A percentile compares a stretch with the other conserved stretches of the same genome.
Evolutionary conservation across 2,888 invertebrate genomes (phyloP).

Genomic region (Ditula angustiorana): DNA sequence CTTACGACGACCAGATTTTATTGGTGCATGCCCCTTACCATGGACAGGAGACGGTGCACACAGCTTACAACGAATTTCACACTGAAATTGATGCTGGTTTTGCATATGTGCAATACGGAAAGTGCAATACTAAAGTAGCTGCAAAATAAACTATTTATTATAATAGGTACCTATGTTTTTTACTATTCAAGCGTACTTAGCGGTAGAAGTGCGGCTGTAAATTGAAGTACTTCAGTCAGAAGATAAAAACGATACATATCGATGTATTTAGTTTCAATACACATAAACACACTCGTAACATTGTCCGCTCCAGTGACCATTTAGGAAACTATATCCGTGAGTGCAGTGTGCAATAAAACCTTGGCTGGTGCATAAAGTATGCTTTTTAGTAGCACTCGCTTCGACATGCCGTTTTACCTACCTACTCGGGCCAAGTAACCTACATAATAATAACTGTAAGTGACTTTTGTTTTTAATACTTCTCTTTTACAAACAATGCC

Average conservation of each 20-base stretch:
- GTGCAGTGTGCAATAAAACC: slow-evolving; percentile 47
- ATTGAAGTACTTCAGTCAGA: not conserved
- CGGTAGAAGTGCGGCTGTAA: not conserved
- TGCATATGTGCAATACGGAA: not conserved
- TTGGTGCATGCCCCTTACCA: slow-evolving; percentile 24
- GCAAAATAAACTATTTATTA: not conserved
- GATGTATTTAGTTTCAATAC: not conserved
- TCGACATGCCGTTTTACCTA: slow-evolving; percentile 38
- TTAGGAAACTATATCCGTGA: slow-evolving; percentile 36
- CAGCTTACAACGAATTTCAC: slow-evolving; percentile 7
- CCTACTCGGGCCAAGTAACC: slow-evolving; percentile 55
- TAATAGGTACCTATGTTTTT: not conserved
- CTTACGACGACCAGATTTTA: slow-evolving; percentile 13
- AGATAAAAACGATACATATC: not conserved
- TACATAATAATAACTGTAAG: slow-evolving; percentile 58
- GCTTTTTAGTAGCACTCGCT: slow-evolving; percentile 51
- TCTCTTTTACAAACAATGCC: slow-evolving; percentile 42
- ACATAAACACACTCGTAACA: slow-evolving; percentile 4
- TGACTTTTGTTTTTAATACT: slow-evolving; percentile 46
- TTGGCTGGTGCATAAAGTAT: slow-evolving; percentile 54
- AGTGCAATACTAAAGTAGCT: too few relatives aligned
- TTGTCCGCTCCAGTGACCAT: slow-evolving; percentile 36
- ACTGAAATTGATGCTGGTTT: not conserved
- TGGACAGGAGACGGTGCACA: slow-evolving; percentile 17
- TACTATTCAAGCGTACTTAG: not conserved